These are phyloP conservation scores for Tachyglossus aculeatus DNA, from an alignment of 2,797 vertebrate species.

Conservation along the genomic window DNA sequence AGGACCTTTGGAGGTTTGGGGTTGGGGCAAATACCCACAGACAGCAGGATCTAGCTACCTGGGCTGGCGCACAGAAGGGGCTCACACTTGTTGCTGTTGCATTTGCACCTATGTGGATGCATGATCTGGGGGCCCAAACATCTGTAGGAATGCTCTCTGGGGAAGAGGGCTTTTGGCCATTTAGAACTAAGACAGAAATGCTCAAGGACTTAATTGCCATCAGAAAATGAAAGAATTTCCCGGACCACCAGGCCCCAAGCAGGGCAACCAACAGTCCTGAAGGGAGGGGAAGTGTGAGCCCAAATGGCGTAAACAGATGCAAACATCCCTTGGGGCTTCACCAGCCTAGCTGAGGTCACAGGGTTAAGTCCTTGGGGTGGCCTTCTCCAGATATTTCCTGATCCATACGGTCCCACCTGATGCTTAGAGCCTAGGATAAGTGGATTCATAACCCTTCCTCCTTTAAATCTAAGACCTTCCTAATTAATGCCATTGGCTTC, in stretches of 20 bases:
- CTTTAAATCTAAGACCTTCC: slow-evolving; percentile 19
- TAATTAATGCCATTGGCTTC: not conserved
- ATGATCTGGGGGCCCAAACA: not conserved
- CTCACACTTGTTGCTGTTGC: no score
- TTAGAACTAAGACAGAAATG: no score
- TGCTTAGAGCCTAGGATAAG: slow-evolving; percentile 50
- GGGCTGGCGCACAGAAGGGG: no score
- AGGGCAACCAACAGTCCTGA: not conserved
- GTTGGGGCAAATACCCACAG: no score
- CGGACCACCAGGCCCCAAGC: not conserved
- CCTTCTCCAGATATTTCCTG: slow-evolving; percentile 71
- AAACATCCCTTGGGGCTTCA: slow-evolving; percentile 36
- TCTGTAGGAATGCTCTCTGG: not conserved
- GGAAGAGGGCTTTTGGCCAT: not conserved
- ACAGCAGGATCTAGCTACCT: no score
- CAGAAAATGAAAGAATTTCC: no score
- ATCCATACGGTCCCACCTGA: slow-evolving; percentile 70
- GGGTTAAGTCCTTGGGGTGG: slow-evolving; percentile 64
- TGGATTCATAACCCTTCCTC: slow-evolving; percentile 24
- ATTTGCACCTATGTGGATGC: not conserved
- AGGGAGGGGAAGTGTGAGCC: slow-evolving; percentile 43
- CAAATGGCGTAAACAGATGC: slow-evolving; percentile 55
- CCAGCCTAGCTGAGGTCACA: slow-evolving; percentile 45
- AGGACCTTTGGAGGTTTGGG: no score
- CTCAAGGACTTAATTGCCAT: not conserved